Base-by-base conservation (phyloP, 2,113 vertebrate species). In the Lycocorax pyrrhopterus region DNA sequence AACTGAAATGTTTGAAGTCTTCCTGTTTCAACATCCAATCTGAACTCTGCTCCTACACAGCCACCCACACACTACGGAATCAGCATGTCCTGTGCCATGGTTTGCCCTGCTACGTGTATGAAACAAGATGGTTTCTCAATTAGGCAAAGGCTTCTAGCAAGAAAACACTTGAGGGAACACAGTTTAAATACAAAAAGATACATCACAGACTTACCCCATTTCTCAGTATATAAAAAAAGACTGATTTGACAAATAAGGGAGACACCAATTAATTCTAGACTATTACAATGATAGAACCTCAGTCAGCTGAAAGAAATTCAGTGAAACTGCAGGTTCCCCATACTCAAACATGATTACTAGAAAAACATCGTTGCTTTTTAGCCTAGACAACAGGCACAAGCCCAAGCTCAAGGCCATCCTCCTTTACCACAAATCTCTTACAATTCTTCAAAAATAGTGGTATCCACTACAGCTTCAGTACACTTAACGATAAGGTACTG, bases 21-120 rank as follows among this genome's bases (percentile, higher is more conserved):
- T 18, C 26, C 1, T 4, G 20, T 84, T 91, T 82, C 49, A 85
- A 92, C 77, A 94, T 30, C 41, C 71, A 39, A 0, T 13, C 35
- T 74, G 64, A 96, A 81, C 39, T 66, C 86, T 81, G 41, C 47
- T 92, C 55, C 73, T 55, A 52, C 47, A 32, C 44, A 87, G 52
- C 35, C 66, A 68, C 68, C 64, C 68, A 90, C 83, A 32, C 5
- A 7, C 60, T 44, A 81, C 29, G 37, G 43, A 71, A 80, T 37
- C 68, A 81, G 52, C 51, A 27, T 2, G 27, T 30, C 68, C 59
- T 71, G 53, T 39, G 84, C 79, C 32, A 32, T 18, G 59, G 41
- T 29, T 52, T 32, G 39, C 51, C 29, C 44, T n/a, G 32, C 13
- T 43, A 43, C 1, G 0, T 5, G 6, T 14, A 53, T 16, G 71